Evolutionary conservation across 2,888 invertebrate species (phyloP).

Genomic region (Macaria notata): DNA sequence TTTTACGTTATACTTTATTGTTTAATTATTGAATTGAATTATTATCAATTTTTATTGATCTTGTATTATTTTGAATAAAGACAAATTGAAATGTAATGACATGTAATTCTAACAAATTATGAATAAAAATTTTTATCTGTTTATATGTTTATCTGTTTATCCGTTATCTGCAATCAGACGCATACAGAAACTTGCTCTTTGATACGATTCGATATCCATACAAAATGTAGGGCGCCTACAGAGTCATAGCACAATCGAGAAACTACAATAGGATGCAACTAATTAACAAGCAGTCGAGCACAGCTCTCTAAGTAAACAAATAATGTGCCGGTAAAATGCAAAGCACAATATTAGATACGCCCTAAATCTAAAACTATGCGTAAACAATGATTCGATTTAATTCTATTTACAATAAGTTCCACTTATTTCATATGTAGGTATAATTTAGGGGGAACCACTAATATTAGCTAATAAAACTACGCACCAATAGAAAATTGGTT

Average conservation of each 20-base stretch:
- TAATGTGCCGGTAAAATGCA: slow-evolving; percentile 42
- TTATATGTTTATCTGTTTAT: too few species aligned
- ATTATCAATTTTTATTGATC: too few species aligned
- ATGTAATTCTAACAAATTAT: too few species aligned
- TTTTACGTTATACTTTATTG: too few species aligned
- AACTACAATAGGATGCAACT: slow-evolving; percentile 27
- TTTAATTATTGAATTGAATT: too few species aligned
- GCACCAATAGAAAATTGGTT: slow-evolving; percentile 31
- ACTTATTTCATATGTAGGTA: slow-evolving; percentile 42
- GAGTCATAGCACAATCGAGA: slow-evolving; percentile 13
- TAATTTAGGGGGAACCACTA: slow-evolving; percentile 39
- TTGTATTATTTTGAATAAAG: too few species aligned
- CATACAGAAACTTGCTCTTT: too few species aligned
- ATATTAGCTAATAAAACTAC: slow-evolving; percentile 38
- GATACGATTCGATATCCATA: too few species aligned
- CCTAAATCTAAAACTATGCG: slow-evolving; percentile 27
- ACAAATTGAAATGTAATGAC: too few species aligned
- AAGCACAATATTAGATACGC: slow-evolving; percentile 30
- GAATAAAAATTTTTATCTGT: too few species aligned
- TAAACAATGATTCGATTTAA: slow-evolving; percentile 34
- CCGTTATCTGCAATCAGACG: too few species aligned
- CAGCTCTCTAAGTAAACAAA: slow-evolving; percentile 38
- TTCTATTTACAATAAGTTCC: slow-evolving; percentile 51
- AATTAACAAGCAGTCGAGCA: slow-evolving; percentile 43
- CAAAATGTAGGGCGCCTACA: too few species aligned